Evolutionary conservation across 2,113 vertebrate species (phyloP).

Genomic region (Daphoenositta chrysoptera): DNA sequence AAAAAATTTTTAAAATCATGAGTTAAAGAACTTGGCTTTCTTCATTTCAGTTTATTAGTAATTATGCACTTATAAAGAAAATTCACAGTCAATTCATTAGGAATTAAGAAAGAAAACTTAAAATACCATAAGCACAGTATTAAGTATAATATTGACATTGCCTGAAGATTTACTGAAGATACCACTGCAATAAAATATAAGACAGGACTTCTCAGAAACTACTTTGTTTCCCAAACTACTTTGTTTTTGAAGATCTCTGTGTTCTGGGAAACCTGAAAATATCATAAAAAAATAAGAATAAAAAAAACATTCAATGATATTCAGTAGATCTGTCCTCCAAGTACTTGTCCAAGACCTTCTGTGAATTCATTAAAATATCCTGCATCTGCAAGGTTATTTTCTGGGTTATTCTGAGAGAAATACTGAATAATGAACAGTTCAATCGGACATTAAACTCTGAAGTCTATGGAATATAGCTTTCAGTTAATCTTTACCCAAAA

Average conservation of each 20-base stretch:
- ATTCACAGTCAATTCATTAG: not conserved
- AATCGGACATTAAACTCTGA: not conserved
- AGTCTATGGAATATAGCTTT: not conserved
- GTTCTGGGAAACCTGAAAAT: not conserved
- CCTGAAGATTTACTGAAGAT: not conserved
- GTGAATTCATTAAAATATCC: not conserved
- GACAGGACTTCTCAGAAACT: not conserved
- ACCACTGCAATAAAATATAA: not conserved
- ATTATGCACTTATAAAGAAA: not conserved
- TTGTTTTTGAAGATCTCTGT: not conserved
- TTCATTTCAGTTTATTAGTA: not conserved
- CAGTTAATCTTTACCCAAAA: not conserved
- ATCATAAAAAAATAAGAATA: not conserved
- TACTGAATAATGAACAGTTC: not conserved
- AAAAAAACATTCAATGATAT: not conserved
- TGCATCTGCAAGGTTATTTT: not conserved
- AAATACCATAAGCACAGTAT: not conserved
- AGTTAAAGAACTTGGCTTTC: not conserved
- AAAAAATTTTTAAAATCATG: no score
- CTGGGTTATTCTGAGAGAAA: not conserved
- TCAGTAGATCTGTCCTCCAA: not conserved
- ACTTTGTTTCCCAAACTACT: not conserved
- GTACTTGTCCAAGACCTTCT: not conserved
- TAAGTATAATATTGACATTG: not conserved
- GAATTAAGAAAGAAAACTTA: not conserved